Conservation (phyloP, 2,113 vertebrate genomes). For the Cheilinus undulatus region DNA sequence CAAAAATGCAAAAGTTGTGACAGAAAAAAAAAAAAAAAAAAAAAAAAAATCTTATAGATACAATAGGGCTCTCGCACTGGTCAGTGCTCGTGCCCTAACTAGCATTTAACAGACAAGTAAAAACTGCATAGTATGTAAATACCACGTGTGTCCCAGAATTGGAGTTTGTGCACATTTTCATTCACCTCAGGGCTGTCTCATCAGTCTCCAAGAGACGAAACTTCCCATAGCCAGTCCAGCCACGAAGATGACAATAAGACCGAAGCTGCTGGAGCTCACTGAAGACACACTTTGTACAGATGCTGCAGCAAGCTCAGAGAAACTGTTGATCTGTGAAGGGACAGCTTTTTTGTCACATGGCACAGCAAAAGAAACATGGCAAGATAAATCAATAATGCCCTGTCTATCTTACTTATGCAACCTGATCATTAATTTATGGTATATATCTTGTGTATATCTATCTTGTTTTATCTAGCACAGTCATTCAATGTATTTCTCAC, state of each 20-base stretch:
- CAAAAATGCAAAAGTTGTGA: too few relatives aligned
- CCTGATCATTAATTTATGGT: background rate
- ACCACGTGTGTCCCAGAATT: background rate
- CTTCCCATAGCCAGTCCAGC: constrained; percentile 48
- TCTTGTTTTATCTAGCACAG: too few relatives aligned
- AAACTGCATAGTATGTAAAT: background rate
- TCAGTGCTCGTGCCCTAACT: too few relatives aligned
- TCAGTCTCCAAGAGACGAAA: constrained; percentile 44
- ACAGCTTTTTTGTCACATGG: background rate
- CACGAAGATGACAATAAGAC: constrained; percentile 37
- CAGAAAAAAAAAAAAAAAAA: too few relatives aligned
- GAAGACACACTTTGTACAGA: constrained; percentile 26
- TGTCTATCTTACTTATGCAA: background rate
- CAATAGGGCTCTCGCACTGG: too few relatives aligned
- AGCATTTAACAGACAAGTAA: background rate
- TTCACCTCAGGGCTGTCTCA: constrained; percentile 17
- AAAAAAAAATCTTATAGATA: too few relatives aligned
- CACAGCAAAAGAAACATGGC: background rate
- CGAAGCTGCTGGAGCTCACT: background rate
- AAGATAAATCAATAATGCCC: too few relatives aligned
- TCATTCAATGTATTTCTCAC: too few relatives aligned
- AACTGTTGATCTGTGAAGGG: constrained; percentile 65
- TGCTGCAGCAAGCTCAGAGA: constrained; percentile 33
- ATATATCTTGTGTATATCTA: too few relatives aligned
- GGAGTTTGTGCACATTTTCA: background rate